These are phyloP conservation scores for Parasteatoda lunata DNA, from an alignment of 2,888 invertebrate species.

Conservation along the genomic window DNA sequence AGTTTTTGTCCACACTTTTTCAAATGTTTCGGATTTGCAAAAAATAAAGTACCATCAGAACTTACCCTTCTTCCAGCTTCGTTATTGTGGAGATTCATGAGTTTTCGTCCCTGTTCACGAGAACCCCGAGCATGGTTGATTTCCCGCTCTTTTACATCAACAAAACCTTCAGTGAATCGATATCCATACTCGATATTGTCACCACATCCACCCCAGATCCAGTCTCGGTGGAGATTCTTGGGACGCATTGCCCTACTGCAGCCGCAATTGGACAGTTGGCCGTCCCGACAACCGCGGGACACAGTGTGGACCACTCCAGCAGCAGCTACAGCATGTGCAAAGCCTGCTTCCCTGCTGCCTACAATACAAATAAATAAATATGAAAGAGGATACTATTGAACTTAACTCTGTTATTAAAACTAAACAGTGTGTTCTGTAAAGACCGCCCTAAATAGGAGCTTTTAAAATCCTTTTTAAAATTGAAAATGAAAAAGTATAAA, in stretches of 20 bases:
- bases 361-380: conserved; percentile 38
- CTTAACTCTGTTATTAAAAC: no score
- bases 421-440: no score
- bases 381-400: neutral
- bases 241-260: conserved; percentile 90
- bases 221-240: conserved; percentile 88
- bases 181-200: conserved; percentile 97
- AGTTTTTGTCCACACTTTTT: no score
- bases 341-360: conserved; percentile 78
- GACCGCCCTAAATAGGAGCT: no score
- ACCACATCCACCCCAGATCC: conserved; percentile 99
- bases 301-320: conserved; percentile 88
- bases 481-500: no score
- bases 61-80: conserved; percentile 94
- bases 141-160: conserved; percentile 88
- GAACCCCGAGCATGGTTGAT: conserved; percentile 87
- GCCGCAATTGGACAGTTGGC: conserved; percentile 90
- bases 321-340: conserved; percentile 78
- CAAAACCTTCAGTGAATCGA: conserved; percentile 95
- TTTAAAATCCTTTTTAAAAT: no score
- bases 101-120: conserved; percentile 86
- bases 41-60: neutral
- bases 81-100: conserved; percentile 98
- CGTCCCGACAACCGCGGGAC: conserved; percentile 92
- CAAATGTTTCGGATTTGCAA: no score